Evolutionary conservation across 2,888 invertebrate species (phyloP).

Genomic region (Gisinianus flammeolus): DNA sequence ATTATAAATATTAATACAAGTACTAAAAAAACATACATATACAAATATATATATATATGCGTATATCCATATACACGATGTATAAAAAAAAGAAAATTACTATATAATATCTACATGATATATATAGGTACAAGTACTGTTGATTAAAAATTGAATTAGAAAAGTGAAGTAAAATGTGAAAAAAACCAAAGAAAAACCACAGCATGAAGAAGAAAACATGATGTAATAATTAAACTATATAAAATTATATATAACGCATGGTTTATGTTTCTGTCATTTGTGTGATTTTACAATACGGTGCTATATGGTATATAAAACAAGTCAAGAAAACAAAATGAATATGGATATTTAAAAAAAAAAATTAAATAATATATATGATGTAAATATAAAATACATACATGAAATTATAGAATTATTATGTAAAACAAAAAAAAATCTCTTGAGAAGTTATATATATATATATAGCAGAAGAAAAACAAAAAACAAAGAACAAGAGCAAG

Average conservation of each 20-base stretch:
- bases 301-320: not conserved
- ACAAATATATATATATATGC: too few relatives aligned
- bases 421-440: not conserved
- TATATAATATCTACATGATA: not conserved
- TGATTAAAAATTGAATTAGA: not conserved
- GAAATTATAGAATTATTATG: not conserved
- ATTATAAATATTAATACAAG: too few relatives aligned
- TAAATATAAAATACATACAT: too few relatives aligned
- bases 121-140: not conserved
- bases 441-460: not conserved
- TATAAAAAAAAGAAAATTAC: not conserved
- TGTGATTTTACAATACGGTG: conserved; percentile 9
- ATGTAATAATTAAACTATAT: too few relatives aligned
- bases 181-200: too few relatives aligned
- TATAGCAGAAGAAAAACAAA: not conserved
- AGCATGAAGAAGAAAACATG: too few relatives aligned
- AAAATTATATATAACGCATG: not conserved
- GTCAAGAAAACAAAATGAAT: not conserved
- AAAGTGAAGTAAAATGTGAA: not conserved
- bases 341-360: not conserved
- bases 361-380: not conserved
- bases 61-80: too few relatives aligned
- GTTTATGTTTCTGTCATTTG: conserved; percentile 15
- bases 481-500: not conserved
- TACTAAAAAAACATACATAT: too few relatives aligned